A percentile compares a stretch with the other conserved stretches of the same genome.
phyloP scores from a whole-genome alignment of 2,797 vertebrate species.

The Enteromius unitaeniatus region DNA sequence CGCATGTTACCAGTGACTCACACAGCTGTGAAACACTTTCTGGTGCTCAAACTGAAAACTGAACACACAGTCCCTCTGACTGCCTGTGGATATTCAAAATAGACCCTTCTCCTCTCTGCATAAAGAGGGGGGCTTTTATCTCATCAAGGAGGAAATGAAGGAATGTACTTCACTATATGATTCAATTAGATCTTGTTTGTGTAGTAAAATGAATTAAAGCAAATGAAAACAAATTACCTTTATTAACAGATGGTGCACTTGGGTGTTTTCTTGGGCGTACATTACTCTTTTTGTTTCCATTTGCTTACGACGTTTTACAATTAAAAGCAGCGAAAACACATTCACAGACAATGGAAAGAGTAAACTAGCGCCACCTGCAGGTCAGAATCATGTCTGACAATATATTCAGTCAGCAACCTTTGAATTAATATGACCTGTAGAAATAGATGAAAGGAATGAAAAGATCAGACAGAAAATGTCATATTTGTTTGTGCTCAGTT shows the following conservation, averaged over 20 bases:
- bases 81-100: neutral
- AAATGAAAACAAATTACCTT: neutral
- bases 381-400: neutral
- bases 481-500: neutral
- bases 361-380: conserved; percentile 2
- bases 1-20: neutral
- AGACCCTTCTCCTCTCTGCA: neutral
- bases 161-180: neutral
- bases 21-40: neutral
- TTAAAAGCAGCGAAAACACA: neutral
- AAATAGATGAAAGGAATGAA: neutral
- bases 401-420: neutral
- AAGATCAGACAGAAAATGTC: neutral
- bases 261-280: neutral
- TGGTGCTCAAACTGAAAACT: neutral
- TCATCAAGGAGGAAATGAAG: conserved; percentile 11
- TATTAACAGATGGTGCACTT: neutral
- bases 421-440: neutral
- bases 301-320: neutral
- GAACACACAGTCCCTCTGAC: neutral
- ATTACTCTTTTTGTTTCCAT: neutral
- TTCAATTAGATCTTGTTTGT: conserved; percentile 9
- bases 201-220: neutral
- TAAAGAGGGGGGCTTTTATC: neutral
- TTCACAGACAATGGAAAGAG: neutral